Base-by-base conservation (phyloP, 2,113 vertebrate species). In the Orcinus orca region DNA sequence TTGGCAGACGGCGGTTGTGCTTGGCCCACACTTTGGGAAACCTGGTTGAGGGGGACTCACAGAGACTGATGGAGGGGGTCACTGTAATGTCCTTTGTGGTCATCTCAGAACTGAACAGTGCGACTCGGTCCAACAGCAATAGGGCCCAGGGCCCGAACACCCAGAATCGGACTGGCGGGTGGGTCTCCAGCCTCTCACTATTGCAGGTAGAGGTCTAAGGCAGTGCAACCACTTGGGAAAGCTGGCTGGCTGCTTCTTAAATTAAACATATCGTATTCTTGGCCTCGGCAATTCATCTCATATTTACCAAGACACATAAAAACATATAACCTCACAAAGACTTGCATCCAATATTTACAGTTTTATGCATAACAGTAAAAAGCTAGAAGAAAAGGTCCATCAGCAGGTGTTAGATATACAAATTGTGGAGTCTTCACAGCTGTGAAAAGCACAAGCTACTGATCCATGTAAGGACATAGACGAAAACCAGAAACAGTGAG, bases 101-200 rank as follows among this genome's bases (percentile, higher is more conserved):
- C 14, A 4, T 41, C 70, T 60, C 5, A 0, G 33, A 17, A 10
- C 74, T 12, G 31, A 3, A 14, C 31, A 10, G 20, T 25, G 60
- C 0, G 5, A n/a, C 41, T 55, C 41, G 25, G 18, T 14, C 9
- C 4, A 18, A 44, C 8, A 36, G 70, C 18, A 8, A 0, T 55
- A 0, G 12, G 31, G 6, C 23, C 1, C 2, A 7, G 33, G 8
- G 0, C 6, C 9, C 1, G 1, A 2, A 20, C 62, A 25, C 44
- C 50, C 26, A 23, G 70, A 20, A 21, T 23, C 33, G 8, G 20
- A 21, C 36, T 2, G 47, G 31, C 11, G 0, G 0, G 0, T 1
- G 1, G 21, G 3, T 20, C 44, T 25, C 21, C 3, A 36, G 8
- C 5, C 9, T 23, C 62, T 31, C 62, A 5, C 6, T 14, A 3